Evolutionary conservation across 2,888 invertebrate genomes (phyloP), one percentile per base, ranked within the genome.

Genomic region (Pediacus dermestoides): DNA sequence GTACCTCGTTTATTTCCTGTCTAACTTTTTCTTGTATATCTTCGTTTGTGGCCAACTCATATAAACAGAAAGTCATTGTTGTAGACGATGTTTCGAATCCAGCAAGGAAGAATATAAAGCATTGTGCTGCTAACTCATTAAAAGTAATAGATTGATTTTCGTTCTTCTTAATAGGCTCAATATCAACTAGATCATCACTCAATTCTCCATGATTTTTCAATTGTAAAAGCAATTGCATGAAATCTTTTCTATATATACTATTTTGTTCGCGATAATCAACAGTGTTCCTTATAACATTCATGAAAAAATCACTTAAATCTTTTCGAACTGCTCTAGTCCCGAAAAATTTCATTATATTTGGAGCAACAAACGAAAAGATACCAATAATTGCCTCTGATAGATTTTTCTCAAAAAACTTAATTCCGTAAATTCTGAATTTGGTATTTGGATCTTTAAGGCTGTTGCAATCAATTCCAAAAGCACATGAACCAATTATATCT

Each of bases 381-480:
- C n/a, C n/a, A n/a, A n/a, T n/a, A n/a, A n/a, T n/a, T n/a, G n/a
- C n/a, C n/a, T n/a, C n/a, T n/a, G n/a, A n/a, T n/a, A n/a, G n/a
- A n/a, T n/a, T n/a, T n/a, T 58, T 55, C n/a, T 49, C 40, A 36
- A 66, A 58, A 1, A 66, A 41, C 2, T 50, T 49, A 15, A 50
- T 44, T 4, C 63, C 66, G 58, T 66, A 61, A 27, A 51, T 36
- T 15, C 63, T 47, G 44, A 70, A 67, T 16, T 63, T 59, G 2
- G 65, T 59, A 18, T 66, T 50, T 7, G 58, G 48, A 54, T 74
- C 66, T 28, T 70, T 67, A 37, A 78, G 73, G 13, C 74, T 73
- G 51, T 78, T 74, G 46, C 74, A 74, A 42, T 76, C 73, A 3
- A 78, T 66, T 18, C 78, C 78, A 53, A 77, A 79, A 9, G 76